Base-by-base conservation (phyloP, 2,113 vertebrate species). In the Bungarus multicinctus region DNA sequence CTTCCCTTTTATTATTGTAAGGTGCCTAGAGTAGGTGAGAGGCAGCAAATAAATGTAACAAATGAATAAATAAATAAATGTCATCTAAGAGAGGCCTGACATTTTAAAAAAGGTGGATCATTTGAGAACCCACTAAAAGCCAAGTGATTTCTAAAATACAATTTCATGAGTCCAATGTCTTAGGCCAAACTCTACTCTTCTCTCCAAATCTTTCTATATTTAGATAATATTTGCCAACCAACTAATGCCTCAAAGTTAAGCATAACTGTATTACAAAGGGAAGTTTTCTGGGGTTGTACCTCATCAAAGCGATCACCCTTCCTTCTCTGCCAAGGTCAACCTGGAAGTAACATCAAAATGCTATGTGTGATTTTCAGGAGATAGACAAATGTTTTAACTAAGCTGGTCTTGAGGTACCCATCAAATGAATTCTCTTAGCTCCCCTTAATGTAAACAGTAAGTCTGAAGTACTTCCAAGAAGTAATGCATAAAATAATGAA, bases 401-500 rank as follows among this genome's bases (percentile, higher is more conserved):
- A 53, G 50, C 85, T 94, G 94, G 91, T 95, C 92, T 93, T 92
- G 88, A 92, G 91, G 64, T 95, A 93, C 60, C 93, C 54, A n/a
- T 53, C 92, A 94, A 94, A 95, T 34, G 34, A 11, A 2, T 10
- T 90, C 95, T 93, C 93, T n/a, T 0, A 1, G 52, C 94, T 94
- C 95, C 88, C 34, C 60, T 91, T 94, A 90, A 53, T 50, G 55
- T 87, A 90, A 8, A 47, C 88, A 69, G 94, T 95, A 88, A 92
- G 94, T 96, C 94, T 95, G 91, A 50, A 94, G 3, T 54, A 47
- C 92, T 88, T 92, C 90, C 88, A 53, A 88, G 95, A 91, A 86
- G 55, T 94, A 92, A 57, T 94, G 91, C 64, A 91, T 90, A 97
- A 34, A 94, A 95, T 95, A 96, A 96, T 96, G 96, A 95, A 95